phyloP scores from a whole-genome alignment of 2,888 invertebrate species.

The Ichneumoninae sp. region DNA sequence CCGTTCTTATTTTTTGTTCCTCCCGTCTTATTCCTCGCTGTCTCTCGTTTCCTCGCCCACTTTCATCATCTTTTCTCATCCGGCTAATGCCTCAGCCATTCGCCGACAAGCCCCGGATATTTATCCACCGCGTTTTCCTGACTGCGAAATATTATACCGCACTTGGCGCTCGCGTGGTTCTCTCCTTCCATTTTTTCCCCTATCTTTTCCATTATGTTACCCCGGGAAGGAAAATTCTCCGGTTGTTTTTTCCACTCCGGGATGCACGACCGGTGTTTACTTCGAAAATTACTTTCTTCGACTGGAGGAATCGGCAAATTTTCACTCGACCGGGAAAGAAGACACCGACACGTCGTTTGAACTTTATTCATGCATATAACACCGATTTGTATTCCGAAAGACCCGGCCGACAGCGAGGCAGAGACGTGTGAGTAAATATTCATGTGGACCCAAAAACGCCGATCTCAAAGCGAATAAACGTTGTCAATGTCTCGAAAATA shows the following conservation, averaged over 20 bases:
- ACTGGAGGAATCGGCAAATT: not conserved
- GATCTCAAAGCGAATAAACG: not conserved
- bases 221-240: conserved; percentile 22
- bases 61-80: conserved; percentile 59
- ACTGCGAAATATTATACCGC: conserved; percentile 53
- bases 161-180: conserved; percentile 33
- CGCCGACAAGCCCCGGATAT: conserved; percentile 51
- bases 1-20: not conserved
- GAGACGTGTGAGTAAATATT: conserved; percentile 38
- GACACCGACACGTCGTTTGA: conserved; percentile 8
- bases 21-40: conserved; percentile 15
- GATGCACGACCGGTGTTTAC: not conserved
- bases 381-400: not conserved
- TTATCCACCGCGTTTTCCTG: conserved; percentile 40
- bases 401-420: not conserved
- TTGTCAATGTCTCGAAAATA: conserved; percentile 3
- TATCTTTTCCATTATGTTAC: conserved; percentile 3
- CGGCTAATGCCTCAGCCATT: conserved; percentile 58
- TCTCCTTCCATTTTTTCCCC: conserved; percentile 2
- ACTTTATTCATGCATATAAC: conserved; percentile 44
- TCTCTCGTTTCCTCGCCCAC: conserved; percentile 6
- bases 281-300: not conserved
- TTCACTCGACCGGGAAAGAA: not conserved
- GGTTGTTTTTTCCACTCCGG: not conserved
- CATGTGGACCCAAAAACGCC: conserved; percentile 7